Evolutionary conservation across 2,888 invertebrate genomes (phyloP).

Genomic region (Amiota mariae): DNA sequence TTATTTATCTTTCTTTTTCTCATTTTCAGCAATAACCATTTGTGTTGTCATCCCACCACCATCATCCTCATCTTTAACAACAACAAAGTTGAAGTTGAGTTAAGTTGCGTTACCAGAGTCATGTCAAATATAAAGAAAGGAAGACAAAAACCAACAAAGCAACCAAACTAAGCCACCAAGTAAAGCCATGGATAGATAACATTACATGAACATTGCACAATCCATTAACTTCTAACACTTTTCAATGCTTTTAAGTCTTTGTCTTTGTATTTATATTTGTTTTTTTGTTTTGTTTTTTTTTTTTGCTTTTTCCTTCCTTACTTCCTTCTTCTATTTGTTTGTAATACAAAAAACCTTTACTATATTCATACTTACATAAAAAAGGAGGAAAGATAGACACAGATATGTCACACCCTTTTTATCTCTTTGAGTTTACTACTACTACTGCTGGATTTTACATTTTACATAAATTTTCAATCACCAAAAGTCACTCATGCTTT

Average conservation of each 20-base stretch:
- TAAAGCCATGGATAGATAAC: constrained; percentile 48
- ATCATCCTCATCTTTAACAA: too few relatives aligned
- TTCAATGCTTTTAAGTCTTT: constrained; percentile 27
- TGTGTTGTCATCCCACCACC: background rate
- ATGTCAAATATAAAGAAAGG: background rate
- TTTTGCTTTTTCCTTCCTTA: background rate
- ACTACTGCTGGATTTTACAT: constrained; percentile 40
- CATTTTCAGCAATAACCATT: background rate
- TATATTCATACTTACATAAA: background rate
- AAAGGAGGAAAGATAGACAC: background rate
- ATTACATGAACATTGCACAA: constrained; percentile 56
- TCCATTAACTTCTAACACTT: constrained; percentile 55
- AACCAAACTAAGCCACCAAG: background rate
- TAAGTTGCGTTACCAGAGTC: too few relatives aligned
- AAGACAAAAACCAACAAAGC: background rate
- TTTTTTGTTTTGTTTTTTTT: background rate
- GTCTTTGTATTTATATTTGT: background rate
- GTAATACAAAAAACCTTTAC: background rate
- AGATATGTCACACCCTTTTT: background rate
- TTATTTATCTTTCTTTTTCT: background rate
- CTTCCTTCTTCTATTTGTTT: too few relatives aligned
- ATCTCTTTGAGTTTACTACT: constrained; percentile 6
- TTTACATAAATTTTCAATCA: constrained; percentile 57
- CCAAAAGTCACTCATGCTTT: constrained; percentile 38
- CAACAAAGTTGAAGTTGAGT: too few relatives aligned